Conservation (phyloP, 2,113 vertebrate genomes). For the Malurus elegans region DNA sequence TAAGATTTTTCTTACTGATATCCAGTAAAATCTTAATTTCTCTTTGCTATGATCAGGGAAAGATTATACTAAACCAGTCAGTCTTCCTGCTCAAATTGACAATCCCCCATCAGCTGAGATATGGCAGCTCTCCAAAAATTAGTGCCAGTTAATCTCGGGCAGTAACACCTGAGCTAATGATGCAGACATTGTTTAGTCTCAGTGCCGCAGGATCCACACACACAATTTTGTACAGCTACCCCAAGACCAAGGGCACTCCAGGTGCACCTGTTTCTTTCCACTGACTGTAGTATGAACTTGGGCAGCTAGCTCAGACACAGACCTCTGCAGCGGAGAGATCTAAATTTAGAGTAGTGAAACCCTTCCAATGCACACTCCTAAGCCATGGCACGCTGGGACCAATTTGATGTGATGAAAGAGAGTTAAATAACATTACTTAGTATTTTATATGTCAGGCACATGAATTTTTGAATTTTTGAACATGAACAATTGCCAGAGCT, state of each 20-base stretch:
- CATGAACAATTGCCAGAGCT: neutral
- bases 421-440: neutral
- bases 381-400: neutral
- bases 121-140: neutral
- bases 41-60: neutral
- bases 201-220: neutral
- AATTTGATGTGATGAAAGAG: neutral
- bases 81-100: neutral
- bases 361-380: neutral
- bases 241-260: neutral
- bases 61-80: neutral
- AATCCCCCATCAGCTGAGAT: neutral
- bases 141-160: neutral
- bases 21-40: neutral
- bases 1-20: neutral
- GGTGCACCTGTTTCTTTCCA: slow-evolving; percentile 13
- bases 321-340: neutral
- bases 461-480: neutral
- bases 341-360: neutral
- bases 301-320: neutral
- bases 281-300: neutral
- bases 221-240: neutral
- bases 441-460: neutral
- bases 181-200: neutral
- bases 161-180: neutral